A percentile compares a stretch with the other conserved stretches of the same genome.
These are phyloP conservation scores for Strigamia transsilvanica DNA, from an alignment of 2,888 invertebrate genomes.

Conservation along the genomic window DNA sequence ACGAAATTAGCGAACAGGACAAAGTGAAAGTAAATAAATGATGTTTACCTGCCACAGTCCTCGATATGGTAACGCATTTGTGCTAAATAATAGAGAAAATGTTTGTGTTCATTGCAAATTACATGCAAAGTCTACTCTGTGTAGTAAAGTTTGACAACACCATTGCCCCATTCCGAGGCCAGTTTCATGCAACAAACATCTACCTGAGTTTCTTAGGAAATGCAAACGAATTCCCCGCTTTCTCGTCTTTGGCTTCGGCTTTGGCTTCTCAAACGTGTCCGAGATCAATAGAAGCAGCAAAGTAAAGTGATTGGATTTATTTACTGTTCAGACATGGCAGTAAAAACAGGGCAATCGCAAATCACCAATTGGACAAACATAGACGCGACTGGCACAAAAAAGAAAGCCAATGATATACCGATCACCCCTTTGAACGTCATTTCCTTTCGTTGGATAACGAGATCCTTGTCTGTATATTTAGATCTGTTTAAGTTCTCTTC, in stretches of 20 bases:
- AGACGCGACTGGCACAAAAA: neutral
- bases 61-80: neutral
- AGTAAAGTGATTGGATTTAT: constrained; percentile 3
- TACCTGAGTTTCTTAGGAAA: neutral
- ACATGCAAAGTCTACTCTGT: neutral
- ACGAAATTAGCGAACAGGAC: neutral
- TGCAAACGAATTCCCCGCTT: neutral
- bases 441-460: neutral
- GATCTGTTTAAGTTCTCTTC: neutral
- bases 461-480: neutral
- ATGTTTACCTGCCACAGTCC: neutral
- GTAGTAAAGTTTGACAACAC: neutral
- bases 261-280: neutral
- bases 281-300: constrained; percentile 2
- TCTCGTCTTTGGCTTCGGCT: neutral
- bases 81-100: too few relatives aligned
- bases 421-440: neutral
- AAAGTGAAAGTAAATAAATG: neutral
- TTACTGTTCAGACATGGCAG: neutral
- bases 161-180: neutral
- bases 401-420: neutral
- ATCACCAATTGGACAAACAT: constrained; percentile 8
- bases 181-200: neutral
- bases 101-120: too few relatives aligned
- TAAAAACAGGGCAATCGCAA: constrained; percentile 2